Evolutionary conservation across 2,888 invertebrate genomes (phyloP), one percentile per base, ranked within the genome.

Genomic region (Diarsia dahlii): DNA sequence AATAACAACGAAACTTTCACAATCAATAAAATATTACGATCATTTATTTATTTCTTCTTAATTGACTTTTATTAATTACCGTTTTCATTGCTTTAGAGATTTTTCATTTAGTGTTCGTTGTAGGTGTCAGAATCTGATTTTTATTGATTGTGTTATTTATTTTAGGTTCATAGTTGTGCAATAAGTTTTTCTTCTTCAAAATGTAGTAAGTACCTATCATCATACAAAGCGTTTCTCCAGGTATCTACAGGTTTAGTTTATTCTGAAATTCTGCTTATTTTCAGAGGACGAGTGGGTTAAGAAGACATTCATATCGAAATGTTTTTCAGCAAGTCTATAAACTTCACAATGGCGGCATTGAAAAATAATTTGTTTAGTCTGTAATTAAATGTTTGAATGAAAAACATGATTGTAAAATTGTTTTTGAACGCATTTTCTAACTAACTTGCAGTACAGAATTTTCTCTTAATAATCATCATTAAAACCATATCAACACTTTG

Each of bases 1-100:
- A 67, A 65, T 58, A 69, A 63, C 39, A 39, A 48, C 39, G 46
- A 39, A 52, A 69, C 85, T 82, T 82, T 85, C 82, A 69, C 82
- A 50, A 73, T 28, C 68, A 64, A 56, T 82, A 63, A 84, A 84
- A 76, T 67, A 70, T 70, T 45, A 71, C 64, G 28, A 68, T 60
- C 39, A 60, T 74, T 72, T 52, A 60, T 74, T 69, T 65, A 28
- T 71, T 69, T 71, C 23, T 54, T 71, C 54, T 71, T 15, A 65
- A 71, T 74, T 60, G 34, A 6, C 20, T 50, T 63, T 82, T 28
- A 77, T 50, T 34, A n/a, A 39, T 64, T 18, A n/a, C 12, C 6
- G 12, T 58, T 66, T 79, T 34, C 69, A 66, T 66, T 20, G n/a
- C 52, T 52, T 66, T 4, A 39, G 0, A 34, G 34, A 56, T 50